These are phyloP conservation scores for Lochmaea crataegi DNA, from an alignment of 2,888 invertebrate species.

Conservation along the genomic window DNA sequence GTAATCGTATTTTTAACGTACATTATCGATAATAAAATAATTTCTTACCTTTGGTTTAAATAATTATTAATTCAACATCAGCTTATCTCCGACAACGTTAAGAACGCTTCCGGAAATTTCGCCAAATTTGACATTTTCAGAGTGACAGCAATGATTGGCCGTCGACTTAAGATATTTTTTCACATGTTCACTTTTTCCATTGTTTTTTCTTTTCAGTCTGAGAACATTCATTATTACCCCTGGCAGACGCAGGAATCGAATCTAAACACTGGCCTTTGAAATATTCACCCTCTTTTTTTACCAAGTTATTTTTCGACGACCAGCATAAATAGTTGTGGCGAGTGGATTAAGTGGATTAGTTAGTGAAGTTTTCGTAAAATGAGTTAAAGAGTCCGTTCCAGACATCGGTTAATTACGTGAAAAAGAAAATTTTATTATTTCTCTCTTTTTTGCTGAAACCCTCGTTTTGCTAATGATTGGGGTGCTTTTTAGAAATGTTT, in stretches of 20 bases:
- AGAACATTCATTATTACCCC: not conserved
- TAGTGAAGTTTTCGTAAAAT: slow-evolving; percentile 54
- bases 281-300: not conserved
- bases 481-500: not conserved
- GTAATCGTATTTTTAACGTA: too few species aligned
- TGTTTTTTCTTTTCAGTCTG: too few species aligned
- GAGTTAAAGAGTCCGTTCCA: slow-evolving; percentile 55
- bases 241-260: not conserved
- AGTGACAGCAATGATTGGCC: too few species aligned
- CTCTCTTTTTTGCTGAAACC: slow-evolving; percentile 20
- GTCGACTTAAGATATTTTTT: too few species aligned
- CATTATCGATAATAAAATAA: too few species aligned
- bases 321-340: slow-evolving; percentile 51
- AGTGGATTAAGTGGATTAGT: slow-evolving; percentile 56
- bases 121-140: too few species aligned
- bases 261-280: not conserved
- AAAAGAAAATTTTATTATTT: slow-evolving; percentile 55
- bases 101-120: too few species aligned
- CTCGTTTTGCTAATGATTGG: slow-evolving; percentile 16
- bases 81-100: too few species aligned
- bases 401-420: slow-evolving; percentile 58
- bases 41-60: too few species aligned
- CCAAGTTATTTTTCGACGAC: slow-evolving; percentile 16
- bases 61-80: too few species aligned
- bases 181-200: too few species aligned